These are phyloP conservation scores for Tretioscincus oriximinensis DNA, from an alignment of 2,113 vertebrate species.

Conservation along the genomic window DNA sequence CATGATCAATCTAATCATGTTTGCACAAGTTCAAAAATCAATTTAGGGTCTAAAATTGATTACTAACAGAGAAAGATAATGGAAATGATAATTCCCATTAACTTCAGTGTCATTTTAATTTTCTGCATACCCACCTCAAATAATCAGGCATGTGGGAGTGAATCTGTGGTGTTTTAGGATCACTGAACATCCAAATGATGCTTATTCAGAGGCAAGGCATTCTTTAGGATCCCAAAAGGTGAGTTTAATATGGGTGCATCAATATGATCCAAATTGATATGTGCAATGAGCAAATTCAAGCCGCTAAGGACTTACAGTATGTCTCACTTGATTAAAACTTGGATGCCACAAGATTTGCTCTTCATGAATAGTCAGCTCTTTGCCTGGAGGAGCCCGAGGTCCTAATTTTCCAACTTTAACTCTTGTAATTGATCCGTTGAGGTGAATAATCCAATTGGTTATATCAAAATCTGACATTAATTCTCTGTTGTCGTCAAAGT, in stretches of 20 bases:
- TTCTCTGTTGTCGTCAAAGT: neutral
- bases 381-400: neutral
- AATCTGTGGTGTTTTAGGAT: too few species aligned
- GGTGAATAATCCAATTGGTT: neutral
- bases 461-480: neutral
- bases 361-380: neutral
- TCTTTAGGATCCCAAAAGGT: neutral
- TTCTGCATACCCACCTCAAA: too few species aligned
- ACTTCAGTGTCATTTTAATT: too few species aligned
- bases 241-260: neutral
- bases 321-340: neutral
- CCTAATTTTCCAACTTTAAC: neutral
- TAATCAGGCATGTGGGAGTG: too few species aligned
- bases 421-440: neutral
- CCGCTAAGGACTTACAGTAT: neutral
- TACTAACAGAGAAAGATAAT: too few species aligned
- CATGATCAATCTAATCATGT: too few species aligned
- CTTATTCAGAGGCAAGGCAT: too few species aligned
- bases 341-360: neutral
- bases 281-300: neutral
- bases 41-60: too few species aligned
- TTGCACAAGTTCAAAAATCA: too few species aligned
- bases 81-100: too few species aligned
- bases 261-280: neutral
- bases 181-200: too few species aligned